Conservation (phyloP, 1,140 invertebrate species). For the Atopsyche davidsoni region DNA sequence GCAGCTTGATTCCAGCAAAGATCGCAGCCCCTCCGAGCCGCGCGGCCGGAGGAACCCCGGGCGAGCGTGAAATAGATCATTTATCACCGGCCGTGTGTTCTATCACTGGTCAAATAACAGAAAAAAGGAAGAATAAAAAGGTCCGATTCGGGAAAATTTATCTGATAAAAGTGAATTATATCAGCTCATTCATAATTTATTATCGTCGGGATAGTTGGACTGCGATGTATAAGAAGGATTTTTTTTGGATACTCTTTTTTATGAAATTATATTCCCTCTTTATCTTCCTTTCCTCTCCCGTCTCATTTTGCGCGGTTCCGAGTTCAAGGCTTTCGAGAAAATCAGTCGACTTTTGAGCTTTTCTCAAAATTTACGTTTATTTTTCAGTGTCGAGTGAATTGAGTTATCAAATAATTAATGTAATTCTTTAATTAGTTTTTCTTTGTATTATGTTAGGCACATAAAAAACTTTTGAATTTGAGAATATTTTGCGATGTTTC, state of each 20-base stretch:
- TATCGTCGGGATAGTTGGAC: not conserved
- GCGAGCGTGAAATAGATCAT: conserved; percentile 24
- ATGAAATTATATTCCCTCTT: not conserved
- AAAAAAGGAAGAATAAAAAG: conserved; percentile 22
- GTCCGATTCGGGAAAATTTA: conserved; percentile 20
- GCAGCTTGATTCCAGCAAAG: too few relatives aligned
- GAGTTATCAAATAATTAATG: too few relatives aligned
- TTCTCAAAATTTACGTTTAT: too few relatives aligned
- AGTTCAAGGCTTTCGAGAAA: too few relatives aligned
- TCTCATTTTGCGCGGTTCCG: too few relatives aligned
- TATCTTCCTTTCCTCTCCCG: too few relatives aligned
- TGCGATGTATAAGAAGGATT: not conserved
- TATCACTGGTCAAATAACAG: conserved; percentile 25
- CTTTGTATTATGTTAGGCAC: too few relatives aligned
- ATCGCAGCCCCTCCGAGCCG: conserved; percentile 9
- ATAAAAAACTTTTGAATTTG: too few relatives aligned
- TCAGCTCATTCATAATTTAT: conserved; percentile 8
- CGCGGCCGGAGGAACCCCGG: not conserved
- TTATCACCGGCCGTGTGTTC: conserved; percentile 21
- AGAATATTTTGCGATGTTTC: too few relatives aligned
- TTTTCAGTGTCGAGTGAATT: too few relatives aligned
- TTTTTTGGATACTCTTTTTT: not conserved
- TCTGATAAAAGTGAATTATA: conserved; percentile 12
- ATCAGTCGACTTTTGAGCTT: too few relatives aligned
- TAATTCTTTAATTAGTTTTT: too few relatives aligned